phyloP scores from a whole-genome alignment of 2,113 vertebrate species.

The Puntigrus tetrazona region DNA sequence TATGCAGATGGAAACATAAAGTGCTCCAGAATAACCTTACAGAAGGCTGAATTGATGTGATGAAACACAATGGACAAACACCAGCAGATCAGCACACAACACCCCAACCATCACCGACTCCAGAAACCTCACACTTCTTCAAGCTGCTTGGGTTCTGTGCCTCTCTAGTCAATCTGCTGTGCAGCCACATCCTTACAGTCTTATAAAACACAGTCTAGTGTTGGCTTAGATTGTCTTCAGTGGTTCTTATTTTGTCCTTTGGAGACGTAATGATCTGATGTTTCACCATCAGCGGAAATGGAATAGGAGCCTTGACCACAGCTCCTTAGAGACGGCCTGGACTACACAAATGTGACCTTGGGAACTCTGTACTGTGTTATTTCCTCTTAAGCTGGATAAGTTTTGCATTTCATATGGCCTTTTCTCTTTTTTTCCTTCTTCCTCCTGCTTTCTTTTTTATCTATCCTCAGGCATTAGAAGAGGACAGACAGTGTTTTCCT shows the following conservation, averaged over 20 bases:
- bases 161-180: no score
- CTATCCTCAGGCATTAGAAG: background rate
- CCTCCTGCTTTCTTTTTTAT: background rate
- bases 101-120: no score
- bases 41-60: no score
- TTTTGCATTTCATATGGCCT: constrained; percentile 25
- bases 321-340: constrained; percentile 28
- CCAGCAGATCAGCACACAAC: no score
- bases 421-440: background rate
- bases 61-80: no score
- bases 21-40: no score
- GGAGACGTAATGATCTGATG: constrained; percentile 37
- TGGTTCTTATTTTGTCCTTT: constrained; percentile 27
- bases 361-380: constrained; percentile 24
- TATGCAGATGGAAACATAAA: no score
- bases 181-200: background rate
- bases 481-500: background rate
- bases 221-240: background rate
- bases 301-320: constrained; percentile 41
- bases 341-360: constrained; percentile 48
- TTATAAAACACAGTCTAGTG: constrained; percentile 1
- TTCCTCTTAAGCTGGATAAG: constrained; percentile 10
- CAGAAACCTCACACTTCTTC: no score
- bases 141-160: no score
- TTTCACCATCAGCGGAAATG: constrained; percentile 30